A percentile compares a stretch with the other conserved stretches of the same genome.
Conservation (phyloP, 2,113 vertebrate genomes). For the Petrocephalus zakoni region DNA sequence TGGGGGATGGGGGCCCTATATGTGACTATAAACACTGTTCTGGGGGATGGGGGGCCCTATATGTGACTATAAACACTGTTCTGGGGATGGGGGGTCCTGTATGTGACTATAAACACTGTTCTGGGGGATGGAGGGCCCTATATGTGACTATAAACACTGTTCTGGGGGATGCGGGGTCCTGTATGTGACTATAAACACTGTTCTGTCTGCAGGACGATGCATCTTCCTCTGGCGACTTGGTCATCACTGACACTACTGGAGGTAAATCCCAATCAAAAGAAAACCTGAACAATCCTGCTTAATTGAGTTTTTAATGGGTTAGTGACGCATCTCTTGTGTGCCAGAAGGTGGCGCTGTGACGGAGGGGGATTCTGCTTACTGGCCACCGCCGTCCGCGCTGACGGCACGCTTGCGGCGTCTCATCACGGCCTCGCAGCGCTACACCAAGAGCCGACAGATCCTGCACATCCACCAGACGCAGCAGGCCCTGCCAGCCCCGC, state of each 20-base stretch:
- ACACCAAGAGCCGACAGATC: slow-evolving; percentile 85
- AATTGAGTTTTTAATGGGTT: background rate
- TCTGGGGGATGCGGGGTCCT: background rate
- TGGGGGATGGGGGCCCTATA: background rate
- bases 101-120: background rate
- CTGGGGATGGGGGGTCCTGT: background rate
- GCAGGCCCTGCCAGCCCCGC: slow-evolving; percentile 62
- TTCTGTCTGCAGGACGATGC: slow-evolving; percentile 82
- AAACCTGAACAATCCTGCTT: background rate
- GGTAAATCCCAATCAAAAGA: slow-evolving; percentile 41
- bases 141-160: no score
- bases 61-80: no score
- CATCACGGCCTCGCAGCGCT: slow-evolving; percentile 92
- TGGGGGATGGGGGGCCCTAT: no score
- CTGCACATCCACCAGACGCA: slow-evolving; percentile 80
- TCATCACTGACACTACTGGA: slow-evolving; percentile 83
- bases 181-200: background rate
- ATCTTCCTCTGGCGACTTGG: slow-evolving; percentile 90
- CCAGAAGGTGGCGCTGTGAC: slow-evolving; percentile 70
- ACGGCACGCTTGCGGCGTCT: slow-evolving; percentile 90
- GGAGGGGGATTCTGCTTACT: slow-evolving; percentile 78
- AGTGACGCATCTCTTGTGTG: slow-evolving; percentile 13
- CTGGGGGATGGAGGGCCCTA: no score
- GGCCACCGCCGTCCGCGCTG: slow-evolving; percentile 88
- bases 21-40: background rate